A percentile compares a stretch with the other conserved stretches of the same genome.
Conservation (phyloP, 1,140 invertebrate species). For the Drosophila seguyi region DNA sequence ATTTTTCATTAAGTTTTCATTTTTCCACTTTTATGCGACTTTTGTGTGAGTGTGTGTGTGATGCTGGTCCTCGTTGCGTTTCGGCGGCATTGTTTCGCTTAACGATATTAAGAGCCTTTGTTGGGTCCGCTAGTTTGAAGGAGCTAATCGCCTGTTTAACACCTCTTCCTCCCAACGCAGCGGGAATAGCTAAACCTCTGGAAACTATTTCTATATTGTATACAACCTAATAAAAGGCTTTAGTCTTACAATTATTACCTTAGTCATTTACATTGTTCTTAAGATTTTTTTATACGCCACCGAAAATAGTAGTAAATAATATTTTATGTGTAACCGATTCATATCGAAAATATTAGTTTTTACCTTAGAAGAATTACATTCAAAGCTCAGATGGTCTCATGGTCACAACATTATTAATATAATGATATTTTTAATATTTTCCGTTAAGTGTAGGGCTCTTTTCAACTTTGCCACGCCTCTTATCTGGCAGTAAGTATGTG, state of each 20-base stretch:
- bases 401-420: no score
- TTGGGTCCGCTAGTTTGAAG: slow-evolving; percentile 28
- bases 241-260: no score
- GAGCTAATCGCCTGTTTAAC: slow-evolving; percentile 5
- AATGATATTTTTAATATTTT: not conserved
- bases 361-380: no score
- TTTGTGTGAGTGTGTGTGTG: slow-evolving; percentile 2
- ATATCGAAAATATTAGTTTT: no score
- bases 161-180: slow-evolving; percentile 10
- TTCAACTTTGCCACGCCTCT: slow-evolving; percentile 9
- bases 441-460: not conserved
- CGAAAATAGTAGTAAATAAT: no score
- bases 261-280: no score
- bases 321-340: no score
- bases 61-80: slow-evolving; percentile 22
- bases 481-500: slow-evolving; percentile 20
- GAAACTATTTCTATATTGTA: not conserved
- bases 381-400: no score
- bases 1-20: slow-evolving; percentile 32
- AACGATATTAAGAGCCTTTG: slow-evolving; percentile 45
- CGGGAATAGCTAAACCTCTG: not conserved
- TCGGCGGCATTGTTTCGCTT: slow-evolving; percentile 43
- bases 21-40: slow-evolving; percentile 13
- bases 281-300: no score
- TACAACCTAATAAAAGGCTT: not conserved